Base-by-base conservation (phyloP, 1,140 invertebrate genomes). In the Drosophila sechellia region DNA sequence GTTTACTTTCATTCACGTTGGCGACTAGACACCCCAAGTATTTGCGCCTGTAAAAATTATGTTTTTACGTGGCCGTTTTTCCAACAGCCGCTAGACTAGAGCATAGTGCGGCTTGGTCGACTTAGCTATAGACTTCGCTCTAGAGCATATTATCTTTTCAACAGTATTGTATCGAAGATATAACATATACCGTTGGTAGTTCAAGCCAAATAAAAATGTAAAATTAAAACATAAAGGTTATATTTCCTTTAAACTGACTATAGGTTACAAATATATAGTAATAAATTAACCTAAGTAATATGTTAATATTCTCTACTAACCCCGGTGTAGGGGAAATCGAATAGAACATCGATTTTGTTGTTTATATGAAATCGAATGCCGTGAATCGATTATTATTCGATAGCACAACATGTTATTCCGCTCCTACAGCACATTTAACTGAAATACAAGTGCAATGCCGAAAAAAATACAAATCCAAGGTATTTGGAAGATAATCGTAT, bases 11-110 rank as follows among this genome's bases (percentile, higher is more conserved):
- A 64, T 74, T 64, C 50, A 72, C 53, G 68, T 37, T 15, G 17
- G 31, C 35, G 22, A 31, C 20, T 5, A 4, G 25, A 39, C 31
- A 25, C 40, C 17, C 22, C 46, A 10, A 42, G 35, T 63, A 55
- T 46, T 54, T 66, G 25, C 45, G 53, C 55, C n/a, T 48, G 35
- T 56, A 52, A 37, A 17, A 39, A 46, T 42, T 57, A 22, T 46
- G 1, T 42, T 77, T 79, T 81, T 81, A 81, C 79, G 79, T 83
- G 79, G 79, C 79, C 27, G 53, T 20, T 79, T 83, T 79, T 70
- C 42, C 10, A 56, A 25, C 61, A 34, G 25, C 31, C 25, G 66
- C 34, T 55, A 35, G 49, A 55, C 49, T 40, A 34, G 43, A 50
- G 48, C 12, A 49, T 25, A 12, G 17, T 6, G 8, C 20, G 11